These are phyloP conservation scores for Cercopithecus hamlyni DNA, from an alignment of 2,797 vertebrate species.

Conservation along the genomic window DNA sequence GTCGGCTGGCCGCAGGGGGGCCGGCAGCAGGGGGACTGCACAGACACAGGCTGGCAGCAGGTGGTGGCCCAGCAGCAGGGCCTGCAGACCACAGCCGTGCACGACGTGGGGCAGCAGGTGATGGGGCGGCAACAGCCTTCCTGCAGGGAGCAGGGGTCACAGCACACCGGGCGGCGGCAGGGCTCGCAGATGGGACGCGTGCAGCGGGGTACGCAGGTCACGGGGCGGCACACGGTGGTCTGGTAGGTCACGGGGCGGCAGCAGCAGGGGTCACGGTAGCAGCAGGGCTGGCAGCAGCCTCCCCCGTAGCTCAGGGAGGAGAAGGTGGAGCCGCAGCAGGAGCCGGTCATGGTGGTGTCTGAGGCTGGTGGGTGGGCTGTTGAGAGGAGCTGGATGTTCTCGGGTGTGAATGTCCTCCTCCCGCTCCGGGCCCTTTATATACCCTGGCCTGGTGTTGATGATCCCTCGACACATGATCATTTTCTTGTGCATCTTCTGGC, in stretches of 20 bases:
- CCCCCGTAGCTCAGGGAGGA: background rate
- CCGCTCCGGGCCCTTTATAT: background rate
- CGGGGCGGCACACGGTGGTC: conserved; percentile 47
- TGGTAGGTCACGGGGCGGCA: conserved; percentile 36
- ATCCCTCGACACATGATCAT: background rate
- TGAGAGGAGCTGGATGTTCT: background rate
- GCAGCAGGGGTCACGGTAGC: conserved; percentile 19
- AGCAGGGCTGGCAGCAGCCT: conserved; percentile 22
- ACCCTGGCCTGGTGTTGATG: background rate
- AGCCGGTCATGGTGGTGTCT: conserved; percentile 20
- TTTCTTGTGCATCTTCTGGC: conserved; percentile 4
- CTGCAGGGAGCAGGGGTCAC: conserved; percentile 52
- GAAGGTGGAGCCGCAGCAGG: conserved; percentile 43
- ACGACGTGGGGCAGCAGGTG: conserved; percentile 55
- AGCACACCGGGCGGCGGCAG: conserved; percentile 49
- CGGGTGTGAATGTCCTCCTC: background rate
- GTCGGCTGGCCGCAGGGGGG: conserved; percentile 20
- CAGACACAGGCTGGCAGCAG: conserved; percentile 52
- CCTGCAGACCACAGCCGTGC: background rate
- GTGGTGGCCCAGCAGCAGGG: conserved; percentile 65
- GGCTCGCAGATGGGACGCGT: conserved; percentile 68
- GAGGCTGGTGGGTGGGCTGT: background rate
- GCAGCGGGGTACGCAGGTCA: conserved; percentile 56
- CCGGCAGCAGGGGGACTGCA: conserved; percentile 63
- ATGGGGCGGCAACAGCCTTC: conserved; percentile 66